Evolutionary conservation across 2,113 vertebrate genomes (phyloP), one percentile per base, ranked within the genome.

Genomic region (Archocentrus centrarchus): DNA sequence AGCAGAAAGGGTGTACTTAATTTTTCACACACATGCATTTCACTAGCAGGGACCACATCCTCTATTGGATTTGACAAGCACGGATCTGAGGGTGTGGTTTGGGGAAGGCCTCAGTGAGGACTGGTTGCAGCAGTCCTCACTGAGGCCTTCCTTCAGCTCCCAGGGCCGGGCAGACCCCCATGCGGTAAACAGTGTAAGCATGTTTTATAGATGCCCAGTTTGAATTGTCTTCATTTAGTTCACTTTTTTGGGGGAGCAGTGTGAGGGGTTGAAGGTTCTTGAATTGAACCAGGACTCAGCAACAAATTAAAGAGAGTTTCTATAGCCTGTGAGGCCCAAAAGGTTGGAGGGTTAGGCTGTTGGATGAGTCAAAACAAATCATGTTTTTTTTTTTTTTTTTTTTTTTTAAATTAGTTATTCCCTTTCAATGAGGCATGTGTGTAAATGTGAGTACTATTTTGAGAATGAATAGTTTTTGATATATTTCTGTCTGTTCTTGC

Each of bases 261-360:
- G 44, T 32, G 5, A 76, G 20, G 3, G 24, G 10, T 0, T 1
- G 24, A 44, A 13, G 15, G 62, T 76, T 32, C 32, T 15, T 60
- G 24, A 32, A 84, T 20, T 57, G 66, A 81, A 24, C 37, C 8
- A 53, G 44, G 75, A 15, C 73, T 61, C 17, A 1, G 11, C 83
- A 79, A n/a, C 27, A 78, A 61, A 86, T 87, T 85, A 14, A 76
- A 30, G 4, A 62, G 32, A 78, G 39, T 62, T 58, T 86, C 24
- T 88, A 59, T n/a, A 53, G 39, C 61, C 75, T 75, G 76, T 9
- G 2, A 41, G 64, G 5, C 78, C 77, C 59, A 39, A 63, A 82
- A 78, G 24, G 73, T 80, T 70, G 20, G 37, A 85, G 59, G 47
- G 2, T 75, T 75, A 80, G 80, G 61, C 85, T 35, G 24, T 14